Evolutionary conservation across 2,797 vertebrate species (phyloP).

Genomic region (Manis pentadactyla): DNA sequence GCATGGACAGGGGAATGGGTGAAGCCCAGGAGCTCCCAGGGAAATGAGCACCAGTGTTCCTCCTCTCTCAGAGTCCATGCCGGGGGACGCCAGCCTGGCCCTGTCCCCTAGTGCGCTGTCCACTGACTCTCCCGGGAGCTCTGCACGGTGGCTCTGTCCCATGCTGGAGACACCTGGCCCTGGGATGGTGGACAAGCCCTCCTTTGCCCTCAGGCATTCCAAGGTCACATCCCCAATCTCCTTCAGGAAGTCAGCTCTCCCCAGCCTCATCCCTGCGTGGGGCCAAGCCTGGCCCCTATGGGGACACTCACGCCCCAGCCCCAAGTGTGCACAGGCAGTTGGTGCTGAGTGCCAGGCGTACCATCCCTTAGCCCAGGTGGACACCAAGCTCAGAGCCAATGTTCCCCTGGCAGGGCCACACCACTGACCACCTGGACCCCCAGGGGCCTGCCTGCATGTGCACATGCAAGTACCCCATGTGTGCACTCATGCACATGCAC

Average conservation of each 20-base stretch:
- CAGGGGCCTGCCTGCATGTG: too few relatives aligned
- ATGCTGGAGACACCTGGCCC: too few relatives aligned
- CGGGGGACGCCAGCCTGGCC: background rate
- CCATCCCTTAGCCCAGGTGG: background rate
- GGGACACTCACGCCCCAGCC: background rate
- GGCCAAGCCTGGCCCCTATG: background rate
- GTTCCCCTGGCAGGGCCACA: too few relatives aligned
- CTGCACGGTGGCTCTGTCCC: background rate
- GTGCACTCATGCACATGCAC: too few relatives aligned
- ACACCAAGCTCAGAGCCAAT: background rate
- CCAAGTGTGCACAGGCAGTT: background rate
- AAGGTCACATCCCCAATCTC: rapidly evolving
- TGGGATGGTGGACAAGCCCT: rapidly evolving
- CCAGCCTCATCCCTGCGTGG: rapidly evolving
- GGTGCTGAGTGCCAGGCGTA: too few relatives aligned
- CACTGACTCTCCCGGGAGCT: rapidly evolving
- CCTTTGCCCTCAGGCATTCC: too few relatives aligned
- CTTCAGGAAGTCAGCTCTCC: rapidly evolving
- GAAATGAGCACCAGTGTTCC: background rate
- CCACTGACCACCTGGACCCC: too few relatives aligned
- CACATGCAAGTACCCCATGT: too few relatives aligned
- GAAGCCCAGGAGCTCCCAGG: background rate
- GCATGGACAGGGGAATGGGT: rapidly evolving
- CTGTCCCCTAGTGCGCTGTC: background rate
- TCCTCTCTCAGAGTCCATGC: rapidly evolving